phyloP scores from a whole-genome alignment of 1,140 invertebrate genomes.

The Gryllus bimaculatus region DNA sequence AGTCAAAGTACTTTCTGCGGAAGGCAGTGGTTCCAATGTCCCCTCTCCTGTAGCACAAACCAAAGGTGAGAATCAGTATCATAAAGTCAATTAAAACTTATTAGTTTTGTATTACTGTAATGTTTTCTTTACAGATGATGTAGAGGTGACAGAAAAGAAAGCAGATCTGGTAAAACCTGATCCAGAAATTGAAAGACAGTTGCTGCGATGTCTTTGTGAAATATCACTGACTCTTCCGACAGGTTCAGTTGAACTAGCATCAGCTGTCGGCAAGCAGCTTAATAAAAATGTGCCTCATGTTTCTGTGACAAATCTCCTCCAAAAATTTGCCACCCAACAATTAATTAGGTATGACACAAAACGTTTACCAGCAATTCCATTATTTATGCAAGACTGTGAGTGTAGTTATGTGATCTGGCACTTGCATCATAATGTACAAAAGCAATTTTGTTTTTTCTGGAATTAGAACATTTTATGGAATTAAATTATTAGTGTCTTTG shows the following conservation, averaged over 20 bases:
- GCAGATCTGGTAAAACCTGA: constrained; percentile 35
- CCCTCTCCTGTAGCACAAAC: constrained; percentile 21
- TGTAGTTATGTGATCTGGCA: background rate
- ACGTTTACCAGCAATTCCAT: background rate
- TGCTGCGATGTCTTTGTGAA: constrained; percentile 67
- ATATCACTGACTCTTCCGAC: constrained; percentile 66
- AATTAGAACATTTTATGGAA: constrained; percentile 8
- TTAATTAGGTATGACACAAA: constrained; percentile 50
- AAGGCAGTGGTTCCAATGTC: constrained; percentile 15
- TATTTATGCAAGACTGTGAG: background rate
- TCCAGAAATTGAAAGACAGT: constrained; percentile 52
- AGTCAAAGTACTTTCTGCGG: constrained; percentile 20
- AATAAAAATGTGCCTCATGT: constrained; percentile 48
- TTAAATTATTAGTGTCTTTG: background rate
- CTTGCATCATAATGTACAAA: no score
- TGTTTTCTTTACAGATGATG: background rate
- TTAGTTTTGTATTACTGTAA: background rate
- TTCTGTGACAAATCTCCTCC: constrained; percentile 64
- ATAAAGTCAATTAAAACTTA: background rate
- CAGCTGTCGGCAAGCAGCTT: constrained; percentile 49
- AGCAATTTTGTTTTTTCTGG: background rate
- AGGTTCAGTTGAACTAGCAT: constrained; percentile 55
- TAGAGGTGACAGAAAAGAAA: background rate
- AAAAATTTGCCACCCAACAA: constrained; percentile 81
- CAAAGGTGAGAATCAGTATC: constrained; percentile 12